A percentile compares a stretch with the other conserved stretches of the same genome.
phyloP scores from a whole-genome alignment of 2,113 vertebrate species.

The Daboia siamensis region DNA sequence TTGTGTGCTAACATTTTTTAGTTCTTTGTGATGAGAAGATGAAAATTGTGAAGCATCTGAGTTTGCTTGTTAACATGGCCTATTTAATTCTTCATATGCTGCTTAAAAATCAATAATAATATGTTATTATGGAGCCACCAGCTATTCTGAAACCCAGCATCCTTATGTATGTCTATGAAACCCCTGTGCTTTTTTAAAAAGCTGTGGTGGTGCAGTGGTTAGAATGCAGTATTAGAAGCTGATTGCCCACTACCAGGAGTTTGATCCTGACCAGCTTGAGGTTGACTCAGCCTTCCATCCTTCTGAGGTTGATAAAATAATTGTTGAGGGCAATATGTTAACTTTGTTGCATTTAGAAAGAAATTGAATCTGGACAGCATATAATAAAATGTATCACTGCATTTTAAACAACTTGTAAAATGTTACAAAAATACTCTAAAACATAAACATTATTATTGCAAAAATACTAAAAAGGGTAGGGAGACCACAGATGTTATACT shows the following conservation, averaged over 20 bases:
- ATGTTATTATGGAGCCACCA: background rate
- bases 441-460: background rate
- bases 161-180: background rate
- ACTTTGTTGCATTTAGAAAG: background rate
- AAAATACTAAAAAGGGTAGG: background rate
- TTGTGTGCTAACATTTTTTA: background rate
- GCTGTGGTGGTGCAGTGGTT: background rate
- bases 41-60: background rate
- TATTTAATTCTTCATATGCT: background rate
- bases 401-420: too few relatives aligned
- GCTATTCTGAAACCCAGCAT: background rate
- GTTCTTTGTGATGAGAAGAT: background rate
- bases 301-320: background rate
- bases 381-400: too few relatives aligned
- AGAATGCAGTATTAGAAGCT: background rate
- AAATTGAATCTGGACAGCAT: background rate
- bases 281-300: background rate
- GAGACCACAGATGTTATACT: background rate
- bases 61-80: background rate
- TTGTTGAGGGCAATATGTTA: background rate
- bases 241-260: background rate
- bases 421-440: background rate
- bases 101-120: background rate
- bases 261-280: background rate
- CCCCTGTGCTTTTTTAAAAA: background rate